phyloP scores from a whole-genome alignment of 2,113 vertebrate genomes.

The Gambusia holbrooki region DNA sequence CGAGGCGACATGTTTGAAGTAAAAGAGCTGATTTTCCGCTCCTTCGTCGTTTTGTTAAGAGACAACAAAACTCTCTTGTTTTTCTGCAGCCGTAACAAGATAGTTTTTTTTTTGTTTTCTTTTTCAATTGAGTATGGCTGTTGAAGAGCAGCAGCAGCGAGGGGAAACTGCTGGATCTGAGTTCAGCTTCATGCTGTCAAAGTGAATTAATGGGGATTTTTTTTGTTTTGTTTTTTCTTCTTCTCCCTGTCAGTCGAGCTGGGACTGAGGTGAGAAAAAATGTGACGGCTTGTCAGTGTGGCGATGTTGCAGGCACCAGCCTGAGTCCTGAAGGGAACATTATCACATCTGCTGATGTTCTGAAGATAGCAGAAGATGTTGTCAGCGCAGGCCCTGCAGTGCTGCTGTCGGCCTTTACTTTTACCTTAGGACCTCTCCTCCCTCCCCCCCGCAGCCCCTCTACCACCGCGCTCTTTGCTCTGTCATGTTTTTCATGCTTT shows the following conservation, averaged over 20 bases:
- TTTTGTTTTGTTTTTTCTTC: conserved; percentile 11
- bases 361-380: conserved; percentile 43
- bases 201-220: conserved; percentile 26
- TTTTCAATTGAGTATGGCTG: conserved; percentile 14
- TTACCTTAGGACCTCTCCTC: background rate
- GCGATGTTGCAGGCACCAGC: conserved; percentile 57
- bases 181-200: conserved; percentile 10
- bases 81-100: conserved; percentile 42
- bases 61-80: conserved; percentile 37
- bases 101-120: conserved; percentile 17
- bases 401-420: conserved; percentile 11
- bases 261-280: conserved; percentile 53
- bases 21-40: conserved; percentile 70
- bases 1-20: conserved; percentile 46
- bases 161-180: background rate
- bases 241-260: conserved; percentile 53
- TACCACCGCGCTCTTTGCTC: background rate
- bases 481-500: conserved; percentile 4
- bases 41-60: conserved; percentile 41
- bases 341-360: conserved; percentile 40
- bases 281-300: conserved; percentile 43
- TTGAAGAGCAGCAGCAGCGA: conserved; percentile 25
- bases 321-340: conserved; percentile 61
- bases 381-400: conserved; percentile 59
- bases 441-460: too few species aligned